Evolutionary conservation across 2,797 vertebrate species (phyloP).

Genomic region (Ceyx erithaca): DNA sequence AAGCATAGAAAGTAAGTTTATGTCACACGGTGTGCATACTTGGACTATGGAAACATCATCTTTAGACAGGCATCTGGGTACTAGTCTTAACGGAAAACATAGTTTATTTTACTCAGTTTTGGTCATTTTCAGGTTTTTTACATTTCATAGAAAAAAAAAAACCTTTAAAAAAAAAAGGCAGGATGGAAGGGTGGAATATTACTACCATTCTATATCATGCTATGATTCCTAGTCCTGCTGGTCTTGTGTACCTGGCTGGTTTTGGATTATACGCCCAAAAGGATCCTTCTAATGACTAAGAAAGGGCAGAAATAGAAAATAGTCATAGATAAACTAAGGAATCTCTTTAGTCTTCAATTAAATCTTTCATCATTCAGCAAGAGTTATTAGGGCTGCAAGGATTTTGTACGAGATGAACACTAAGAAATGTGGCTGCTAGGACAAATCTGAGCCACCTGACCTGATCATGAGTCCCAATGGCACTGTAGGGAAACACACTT

Average conservation of each 20-base stretch:
- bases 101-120: neutral
- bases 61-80: neutral
- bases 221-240: neutral
- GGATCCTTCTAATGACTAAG: neutral
- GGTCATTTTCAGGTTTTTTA: neutral
- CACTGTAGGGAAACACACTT: neutral
- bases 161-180: neutral
- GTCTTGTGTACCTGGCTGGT: neutral
- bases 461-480: neutral
- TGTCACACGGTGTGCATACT: neutral
- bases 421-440: neutral
- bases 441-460: neutral
- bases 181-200: neutral
- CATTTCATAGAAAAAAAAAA: neutral
- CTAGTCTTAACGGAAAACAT: neutral
- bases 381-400: neutral
- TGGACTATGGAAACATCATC: neutral
- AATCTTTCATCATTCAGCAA: neutral
- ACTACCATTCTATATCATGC: neutral
- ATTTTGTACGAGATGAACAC: neutral
- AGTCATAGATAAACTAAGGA: neutral
- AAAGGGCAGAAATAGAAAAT: neutral
- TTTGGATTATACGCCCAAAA: neutral
- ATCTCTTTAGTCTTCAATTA: neutral
- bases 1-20: neutral